A percentile compares a stretch with the other conserved stretches of the same genome.
These are phyloP conservation scores for Agapornis canus DNA, from an alignment of 2,797 vertebrate genomes.

Conservation along the genomic window DNA sequence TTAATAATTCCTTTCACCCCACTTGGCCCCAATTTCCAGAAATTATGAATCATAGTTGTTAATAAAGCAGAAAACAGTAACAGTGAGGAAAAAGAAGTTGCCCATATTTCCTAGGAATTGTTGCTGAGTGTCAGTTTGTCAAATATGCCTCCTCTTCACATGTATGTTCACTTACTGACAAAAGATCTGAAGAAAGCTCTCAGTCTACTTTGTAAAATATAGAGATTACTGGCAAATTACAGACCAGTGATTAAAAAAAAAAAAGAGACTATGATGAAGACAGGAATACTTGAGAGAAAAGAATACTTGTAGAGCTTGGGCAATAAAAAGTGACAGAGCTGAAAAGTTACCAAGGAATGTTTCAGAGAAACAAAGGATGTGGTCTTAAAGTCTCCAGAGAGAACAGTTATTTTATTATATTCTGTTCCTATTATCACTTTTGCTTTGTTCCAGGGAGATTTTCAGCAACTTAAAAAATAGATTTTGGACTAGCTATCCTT, in stretches of 20 bases:
- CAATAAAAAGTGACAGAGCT: constrained; percentile 51
- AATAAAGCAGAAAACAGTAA: constrained; percentile 68
- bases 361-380: constrained; percentile 65
- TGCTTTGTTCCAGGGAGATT: constrained; percentile 58
- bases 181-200: constrained; percentile 32
- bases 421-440: constrained; percentile 51
- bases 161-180: constrained; percentile 40
- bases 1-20: constrained; percentile 62
- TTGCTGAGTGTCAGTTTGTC: constrained; percentile 61
- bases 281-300: background rate
- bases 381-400: constrained; percentile 48
- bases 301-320: background rate
- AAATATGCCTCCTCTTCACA: constrained; percentile 12
- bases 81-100: background rate
- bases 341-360: constrained; percentile 65
- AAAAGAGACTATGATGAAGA: background rate
- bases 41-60: constrained; percentile 73
- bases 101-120: constrained; percentile 55
- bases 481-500: background rate
- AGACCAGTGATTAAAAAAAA: background rate
- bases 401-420: constrained; percentile 34
- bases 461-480: constrained; percentile 44
- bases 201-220: constrained; percentile 34
- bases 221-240: constrained; percentile 45
- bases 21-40: constrained; percentile 67